phyloP scores from a whole-genome alignment of 2,888 invertebrate genomes.

The Scotopteryx bipunctaria region DNA sequence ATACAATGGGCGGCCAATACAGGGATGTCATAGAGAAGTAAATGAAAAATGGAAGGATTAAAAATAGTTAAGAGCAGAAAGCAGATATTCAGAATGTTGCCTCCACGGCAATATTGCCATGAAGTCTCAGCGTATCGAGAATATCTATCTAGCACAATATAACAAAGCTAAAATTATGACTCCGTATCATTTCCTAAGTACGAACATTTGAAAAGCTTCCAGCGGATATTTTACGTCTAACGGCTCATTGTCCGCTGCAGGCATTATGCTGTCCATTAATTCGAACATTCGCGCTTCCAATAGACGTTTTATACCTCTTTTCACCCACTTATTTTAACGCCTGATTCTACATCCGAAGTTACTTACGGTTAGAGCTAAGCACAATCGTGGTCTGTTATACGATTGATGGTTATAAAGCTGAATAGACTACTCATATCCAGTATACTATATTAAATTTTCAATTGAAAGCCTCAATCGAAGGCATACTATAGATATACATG shows the following conservation, averaged over 20 bases:
- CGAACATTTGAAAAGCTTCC: slow-evolving; percentile 42
- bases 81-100: neutral
- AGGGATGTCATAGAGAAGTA: too few relatives aligned
- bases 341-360: slow-evolving; percentile 41
- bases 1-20: too few relatives aligned
- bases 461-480: neutral
- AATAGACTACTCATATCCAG: too few relatives aligned
- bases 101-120: neutral
- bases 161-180: slow-evolving; percentile 27
- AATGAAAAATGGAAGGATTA: too few relatives aligned
- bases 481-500: too few relatives aligned
- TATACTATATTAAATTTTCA: neutral
- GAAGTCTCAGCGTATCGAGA: neutral
- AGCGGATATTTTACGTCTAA: slow-evolving; percentile 46
- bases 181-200: slow-evolving; percentile 27
- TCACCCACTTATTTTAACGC: slow-evolving; percentile 44
- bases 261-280: slow-evolving; percentile 51
- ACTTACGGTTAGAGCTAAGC: slow-evolving; percentile 20
- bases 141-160: slow-evolving; percentile 18
- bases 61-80: neutral
- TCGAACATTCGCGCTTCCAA: slow-evolving; percentile 50
- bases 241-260: slow-evolving; percentile 50
- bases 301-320: slow-evolving; percentile 47
- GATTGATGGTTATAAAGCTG: slow-evolving; percentile 16
- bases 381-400: slow-evolving; percentile 24